Evolutionary conservation across 2,888 invertebrate species (phyloP).

Genomic region (Ormyrus rosae): DNA sequence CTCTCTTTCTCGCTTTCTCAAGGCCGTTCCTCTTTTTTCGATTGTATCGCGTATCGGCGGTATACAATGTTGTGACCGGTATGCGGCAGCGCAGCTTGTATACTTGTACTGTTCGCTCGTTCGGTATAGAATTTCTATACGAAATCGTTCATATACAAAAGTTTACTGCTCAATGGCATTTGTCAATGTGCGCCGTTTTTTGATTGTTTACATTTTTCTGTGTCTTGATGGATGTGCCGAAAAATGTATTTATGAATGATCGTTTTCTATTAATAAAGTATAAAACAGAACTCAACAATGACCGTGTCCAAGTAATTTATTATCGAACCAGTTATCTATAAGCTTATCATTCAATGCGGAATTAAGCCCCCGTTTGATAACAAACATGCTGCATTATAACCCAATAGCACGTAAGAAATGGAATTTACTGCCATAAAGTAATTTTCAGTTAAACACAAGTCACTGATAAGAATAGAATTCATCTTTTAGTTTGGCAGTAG

Average conservation of each 20-base stretch:
- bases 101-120: no score
- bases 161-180: no score
- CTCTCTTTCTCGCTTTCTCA: conserved; percentile 12
- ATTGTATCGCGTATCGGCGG: conserved; percentile 13
- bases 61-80: neutral
- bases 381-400: conserved; percentile 15
- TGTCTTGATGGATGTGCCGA: no score
- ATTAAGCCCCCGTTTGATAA: conserved; percentile 6
- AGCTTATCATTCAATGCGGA: conserved; percentile 17
- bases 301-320: conserved; percentile 17
- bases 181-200: no score
- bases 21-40: conserved; percentile 43
- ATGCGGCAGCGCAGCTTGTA: neutral
- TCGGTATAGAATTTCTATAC: no score
- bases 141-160: no score
- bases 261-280: neutral
- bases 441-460: neutral
- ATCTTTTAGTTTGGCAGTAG: no score
- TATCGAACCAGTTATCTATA: conserved; percentile 20
- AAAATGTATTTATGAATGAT: no score
- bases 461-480: neutral
- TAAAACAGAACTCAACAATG: neutral
- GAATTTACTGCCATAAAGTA: no score
- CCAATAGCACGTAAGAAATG: neutral
- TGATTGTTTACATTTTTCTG: no score